phyloP scores from a whole-genome alignment of 1,140 invertebrate species.

The Rhagoletis zephyria region DNA sequence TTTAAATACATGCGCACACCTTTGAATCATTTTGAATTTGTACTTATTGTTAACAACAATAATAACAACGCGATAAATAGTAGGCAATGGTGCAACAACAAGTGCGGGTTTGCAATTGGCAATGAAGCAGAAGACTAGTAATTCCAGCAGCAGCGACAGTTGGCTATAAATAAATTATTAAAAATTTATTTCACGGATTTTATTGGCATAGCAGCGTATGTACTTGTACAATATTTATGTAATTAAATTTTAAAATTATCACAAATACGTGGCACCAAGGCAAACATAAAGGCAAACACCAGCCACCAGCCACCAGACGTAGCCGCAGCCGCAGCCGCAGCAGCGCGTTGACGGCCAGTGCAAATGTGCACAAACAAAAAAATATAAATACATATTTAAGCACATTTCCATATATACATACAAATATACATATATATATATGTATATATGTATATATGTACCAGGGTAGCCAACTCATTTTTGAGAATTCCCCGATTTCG shows the following conservation, averaged over 20 bases:
- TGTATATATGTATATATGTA: background rate
- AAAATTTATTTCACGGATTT: conserved; percentile 52
- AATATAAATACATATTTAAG: background rate
- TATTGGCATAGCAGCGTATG: conserved; percentile 33
- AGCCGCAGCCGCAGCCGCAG: background rate
- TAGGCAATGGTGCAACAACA: conserved; percentile 2
- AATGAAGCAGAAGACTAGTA: conserved; percentile 13
- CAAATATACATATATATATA: background rate
- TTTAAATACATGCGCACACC: background rate
- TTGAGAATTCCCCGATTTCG: too few relatives aligned
- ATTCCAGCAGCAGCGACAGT: conserved; percentile 31
- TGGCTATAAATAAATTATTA: conserved; percentile 53
- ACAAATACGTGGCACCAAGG: conserved; percentile 49
- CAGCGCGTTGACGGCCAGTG: conserved; percentile 16
- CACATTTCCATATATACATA: background rate
- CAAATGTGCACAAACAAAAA: conserved; percentile 42
- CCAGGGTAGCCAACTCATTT: too few relatives aligned
- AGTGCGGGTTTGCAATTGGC: conserved; percentile 44
- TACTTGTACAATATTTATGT: conserved; percentile 52
- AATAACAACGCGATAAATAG: background rate
- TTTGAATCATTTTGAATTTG: background rate
- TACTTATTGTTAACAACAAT: background rate
- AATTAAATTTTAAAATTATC: conserved; percentile 53
- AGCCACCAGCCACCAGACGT: background rate
- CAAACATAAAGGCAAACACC: conserved; percentile 29